Percentiles rank a stretch among this genome's conserved stretches.
Evolutionary conservation across 2,888 invertebrate species (phyloP).

Genomic region (Pyralis farinalis): DNA sequence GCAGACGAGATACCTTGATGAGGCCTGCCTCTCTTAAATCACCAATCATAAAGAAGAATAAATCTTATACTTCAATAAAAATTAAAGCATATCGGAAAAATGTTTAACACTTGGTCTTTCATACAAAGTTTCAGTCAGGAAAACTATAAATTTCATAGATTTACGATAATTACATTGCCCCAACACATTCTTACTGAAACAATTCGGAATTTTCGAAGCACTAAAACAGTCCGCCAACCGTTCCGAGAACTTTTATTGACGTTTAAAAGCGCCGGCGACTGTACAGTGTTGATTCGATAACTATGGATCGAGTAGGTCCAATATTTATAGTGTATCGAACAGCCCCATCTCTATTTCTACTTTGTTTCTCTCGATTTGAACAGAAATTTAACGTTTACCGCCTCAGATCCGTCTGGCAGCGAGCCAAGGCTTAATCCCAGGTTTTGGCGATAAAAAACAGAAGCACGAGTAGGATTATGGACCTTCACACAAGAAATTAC

Average conservation of each 20-base stretch:
- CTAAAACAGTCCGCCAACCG: slow-evolving; percentile 4
- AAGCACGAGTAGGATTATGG: slow-evolving; percentile 2
- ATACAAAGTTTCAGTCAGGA: slow-evolving; percentile 5
- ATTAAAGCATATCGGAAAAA: too few relatives aligned
- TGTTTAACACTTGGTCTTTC: too few relatives aligned
- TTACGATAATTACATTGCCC: slow-evolving; percentile 7
- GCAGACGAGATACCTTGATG: too few relatives aligned
- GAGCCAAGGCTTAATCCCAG: slow-evolving; percentile 1
- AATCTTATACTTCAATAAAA: too few relatives aligned
- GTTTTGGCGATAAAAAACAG: slow-evolving; percentile 6
- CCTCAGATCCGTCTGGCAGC: not conserved
- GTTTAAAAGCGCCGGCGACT: slow-evolving; percentile 1
- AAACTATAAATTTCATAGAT: slow-evolving; percentile 9
- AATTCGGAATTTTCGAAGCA: slow-evolving; percentile 6
- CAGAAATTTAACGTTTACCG: slow-evolving; percentile 2
- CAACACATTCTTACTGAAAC: slow-evolving; percentile 7
- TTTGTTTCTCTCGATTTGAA: not conserved
- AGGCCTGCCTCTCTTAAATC: too few relatives aligned
- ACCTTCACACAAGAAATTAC: not conserved
- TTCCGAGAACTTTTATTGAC: slow-evolving; percentile 3
- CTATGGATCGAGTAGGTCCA: not conserved
- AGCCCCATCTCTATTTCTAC: not conserved
- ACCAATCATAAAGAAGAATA: too few relatives aligned
- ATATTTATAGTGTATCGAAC: not conserved
- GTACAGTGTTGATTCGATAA: not conserved